Evolutionary conservation across 2,113 vertebrate genomes (phyloP), one percentile per base, ranked within the genome.

Genomic region (Eptesicus fuscus): DNA sequence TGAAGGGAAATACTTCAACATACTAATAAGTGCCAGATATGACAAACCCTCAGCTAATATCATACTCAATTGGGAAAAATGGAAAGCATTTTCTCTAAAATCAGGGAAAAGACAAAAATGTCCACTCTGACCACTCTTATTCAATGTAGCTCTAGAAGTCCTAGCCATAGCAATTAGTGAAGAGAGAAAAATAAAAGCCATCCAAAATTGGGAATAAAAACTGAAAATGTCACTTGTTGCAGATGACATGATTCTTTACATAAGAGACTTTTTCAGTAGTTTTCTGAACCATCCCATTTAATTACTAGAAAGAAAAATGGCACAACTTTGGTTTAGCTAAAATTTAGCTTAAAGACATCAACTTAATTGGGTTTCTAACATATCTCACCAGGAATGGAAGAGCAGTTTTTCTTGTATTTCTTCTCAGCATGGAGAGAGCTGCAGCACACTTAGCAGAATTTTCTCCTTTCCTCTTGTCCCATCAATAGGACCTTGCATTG

Each of bases 341-440:
- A 30, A 77, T 42, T 92, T n/a, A 76, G 22, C 40, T 56, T 94
- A 83, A 79, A 80, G 63, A 80, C 87, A 77, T 84, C 70, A 67
- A 30, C 7, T 91, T 83, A 94, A 90, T 35, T 95, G 49, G 12
- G 23, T 83, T 77, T 56, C 82, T 95, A 88, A 63, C 16, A n/a
- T 87, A 86, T 80, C 20, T 94, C 95, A 84, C 9, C 11, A 82
- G 12, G 16, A 96, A 78, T 88, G 40, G 93, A 90, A 84, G 30
- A 88, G 17, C 2, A 71, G 18, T 63, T 94, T 94, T 77, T 25
- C 18, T 49, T 94, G 83, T 44, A 49, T 71, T 73, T 93, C 70
- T 76, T 70, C n/a, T 84, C 22, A 69, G 17, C 22, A 42, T 69
- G 69, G 40, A 42, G 17, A 83, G 5, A 91, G 23, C 4, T 53